Evolutionary conservation across 1,140 invertebrate genomes (phyloP), one percentile per base, ranked within the genome.

Genomic region (Drosophila eugracilis): DNA sequence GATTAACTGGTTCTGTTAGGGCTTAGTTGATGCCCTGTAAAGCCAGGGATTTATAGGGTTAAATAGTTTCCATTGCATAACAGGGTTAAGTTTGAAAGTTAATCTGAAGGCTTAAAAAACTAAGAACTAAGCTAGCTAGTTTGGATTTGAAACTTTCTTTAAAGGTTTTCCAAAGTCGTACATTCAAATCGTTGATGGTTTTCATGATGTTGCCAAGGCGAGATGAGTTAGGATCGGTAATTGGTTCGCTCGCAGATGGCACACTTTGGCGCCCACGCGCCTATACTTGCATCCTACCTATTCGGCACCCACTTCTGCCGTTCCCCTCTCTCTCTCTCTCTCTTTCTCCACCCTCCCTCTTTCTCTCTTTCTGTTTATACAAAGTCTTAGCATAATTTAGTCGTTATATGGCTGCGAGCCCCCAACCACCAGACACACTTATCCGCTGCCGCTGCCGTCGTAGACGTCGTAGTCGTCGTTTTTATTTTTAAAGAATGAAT

Each of bases 311-410:
- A 62, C 32, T 15, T 41, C 21, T 50, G 9, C 10, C n/a, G 30
- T 15, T 26, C 59, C n/a, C n/a, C n/a, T n/a, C n/a, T n/a, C n/a
- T n/a, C n/a, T n/a, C n/a, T n/a, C n/a, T n/a, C n/a, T n/a, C n/a
- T n/a, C n/a, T n/a, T n/a, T n/a, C n/a, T n/a, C n/a, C n/a, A n/a
- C n/a, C n/a, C n/a, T n/a, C n/a, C n/a, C n/a, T n/a, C n/a, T n/a
- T n/a, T n/a, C n/a, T n/a, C n/a, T n/a, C n/a, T n/a, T n/a, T 63
- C 17, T 80, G 71, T 66, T 70, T 72, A 77, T 76, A 81, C 69
- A 80, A 81, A 80, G 78, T 67, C 71, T 54, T 54, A 49, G 58
- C 78, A 81, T 80, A 81, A 81, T 81, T 81, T 76, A 81, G 54
- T 72, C 73, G 58, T 79, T 79, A 57, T 63, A 74, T 42, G 41